Conservation (phyloP, 2,888 invertebrate species). For the Luperina testacea region DNA sequence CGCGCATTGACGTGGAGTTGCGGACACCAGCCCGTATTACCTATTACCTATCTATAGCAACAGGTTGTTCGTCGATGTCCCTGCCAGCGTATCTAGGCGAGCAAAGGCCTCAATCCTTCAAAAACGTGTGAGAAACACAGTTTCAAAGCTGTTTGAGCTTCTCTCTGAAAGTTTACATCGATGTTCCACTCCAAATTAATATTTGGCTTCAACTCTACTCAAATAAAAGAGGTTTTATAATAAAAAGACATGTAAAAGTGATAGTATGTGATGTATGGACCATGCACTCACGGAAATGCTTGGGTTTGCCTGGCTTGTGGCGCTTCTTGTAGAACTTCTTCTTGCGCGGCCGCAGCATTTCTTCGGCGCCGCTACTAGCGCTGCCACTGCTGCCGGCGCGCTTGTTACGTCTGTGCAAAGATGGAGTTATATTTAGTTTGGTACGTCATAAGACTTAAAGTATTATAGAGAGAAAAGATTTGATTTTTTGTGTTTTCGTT, state of each 20-base stretch:
- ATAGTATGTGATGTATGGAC: slow-evolving; percentile 68
- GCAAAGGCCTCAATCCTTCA: not conserved
- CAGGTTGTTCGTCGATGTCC: not conserved
- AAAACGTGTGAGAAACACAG: not conserved
- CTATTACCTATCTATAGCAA: not conserved
- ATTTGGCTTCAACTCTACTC: not conserved
- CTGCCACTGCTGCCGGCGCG: slow-evolving; percentile 88
- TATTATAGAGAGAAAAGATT: not conserved
- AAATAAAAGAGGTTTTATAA: not conserved
- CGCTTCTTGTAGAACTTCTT: slow-evolving; percentile 92
- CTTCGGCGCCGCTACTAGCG: slow-evolving; percentile 88
- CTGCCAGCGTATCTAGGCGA: too few species aligned
- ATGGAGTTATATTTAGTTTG: too few species aligned
- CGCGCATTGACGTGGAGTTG: too few species aligned
- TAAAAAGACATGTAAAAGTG: slow-evolving; percentile 69
- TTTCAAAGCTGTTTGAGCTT: not conserved
- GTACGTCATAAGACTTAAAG: not conserved
- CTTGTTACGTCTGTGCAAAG: slow-evolving; percentile 79
- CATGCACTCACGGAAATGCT: slow-evolving; percentile 88
- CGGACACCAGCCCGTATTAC: too few species aligned
- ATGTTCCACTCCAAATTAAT: not conserved
- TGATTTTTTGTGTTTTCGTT: not conserved
- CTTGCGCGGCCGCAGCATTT: slow-evolving; percentile 88
- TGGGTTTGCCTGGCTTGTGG: slow-evolving; percentile 88
- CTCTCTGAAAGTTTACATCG: not conserved